These are phyloP conservation scores for Rhopalosiphum nymphaeae DNA, from an alignment of 2,888 invertebrate species.

Conservation along the genomic window DNA sequence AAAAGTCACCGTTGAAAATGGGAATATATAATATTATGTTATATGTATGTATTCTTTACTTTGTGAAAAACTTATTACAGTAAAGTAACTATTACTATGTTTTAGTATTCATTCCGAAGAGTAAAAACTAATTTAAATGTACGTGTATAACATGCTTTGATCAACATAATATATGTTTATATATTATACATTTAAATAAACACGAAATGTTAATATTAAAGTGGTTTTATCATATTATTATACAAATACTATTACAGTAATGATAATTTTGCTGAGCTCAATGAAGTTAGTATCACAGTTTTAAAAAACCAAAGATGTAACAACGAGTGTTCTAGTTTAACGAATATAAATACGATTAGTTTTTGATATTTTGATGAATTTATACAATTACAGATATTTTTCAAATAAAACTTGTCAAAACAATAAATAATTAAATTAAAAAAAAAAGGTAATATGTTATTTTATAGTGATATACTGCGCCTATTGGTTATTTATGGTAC, in stretches of 20 bases:
- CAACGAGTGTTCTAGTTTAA: neutral
- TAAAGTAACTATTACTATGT: neutral
- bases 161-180: neutral
- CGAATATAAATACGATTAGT: neutral
- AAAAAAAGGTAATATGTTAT: neutral
- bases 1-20: neutral
- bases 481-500: too few species aligned
- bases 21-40: neutral
- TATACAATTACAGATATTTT: neutral
- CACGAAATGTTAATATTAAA: neutral
- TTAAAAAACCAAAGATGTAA: neutral
- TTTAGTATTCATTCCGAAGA: conserved; percentile 7
- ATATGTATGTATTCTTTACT: neutral
- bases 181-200: neutral
- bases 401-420: neutral
- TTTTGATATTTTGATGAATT: neutral
- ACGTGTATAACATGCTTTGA: conserved; percentile 3
- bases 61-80: neutral
- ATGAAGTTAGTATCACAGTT: neutral
- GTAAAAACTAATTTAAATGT: conserved; percentile 25
- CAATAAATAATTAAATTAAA: neutral
- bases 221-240: neutral
- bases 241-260: neutral
- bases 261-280: neutral
- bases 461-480: too few species aligned